phyloP scores from a whole-genome alignment of 2,888 invertebrate genomes.

The Rhopalosiphum nymphaeae region DNA sequence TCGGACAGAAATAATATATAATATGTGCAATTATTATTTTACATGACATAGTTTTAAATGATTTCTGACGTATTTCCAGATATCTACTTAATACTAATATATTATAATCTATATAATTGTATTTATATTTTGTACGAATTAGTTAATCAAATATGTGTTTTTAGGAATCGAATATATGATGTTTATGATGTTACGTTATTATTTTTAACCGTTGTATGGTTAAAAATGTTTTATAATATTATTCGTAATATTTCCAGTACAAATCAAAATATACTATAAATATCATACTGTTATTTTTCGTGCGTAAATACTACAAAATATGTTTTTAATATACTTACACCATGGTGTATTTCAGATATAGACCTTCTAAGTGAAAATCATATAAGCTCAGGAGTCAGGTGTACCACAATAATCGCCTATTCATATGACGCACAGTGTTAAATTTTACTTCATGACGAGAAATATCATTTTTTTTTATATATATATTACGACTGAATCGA shows the following conservation, averaged over 20 bases:
- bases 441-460: neutral
- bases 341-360: neutral
- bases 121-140: neutral
- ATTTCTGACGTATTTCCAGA: neutral
- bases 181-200: neutral
- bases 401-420: neutral
- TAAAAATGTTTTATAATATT: neutral
- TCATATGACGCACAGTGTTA: neutral
- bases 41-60: neutral
- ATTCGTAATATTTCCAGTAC: too few relatives aligned
- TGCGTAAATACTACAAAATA: neutral
- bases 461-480: neutral
- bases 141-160: neutral
- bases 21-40: constrained; percentile 4
- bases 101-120: neutral
- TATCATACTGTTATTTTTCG: neutral
- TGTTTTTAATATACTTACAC: neutral
- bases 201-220: neutral
- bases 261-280: too few relatives aligned
- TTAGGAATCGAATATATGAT: neutral
- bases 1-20: neutral
- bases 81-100: neutral
- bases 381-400: neutral
- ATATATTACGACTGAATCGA: neutral
- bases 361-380: neutral